Evolutionary conservation across 2,113 vertebrate genomes (phyloP), one percentile per base, ranked within the genome.

Genomic region (Potamarius usumacintae): DNA sequence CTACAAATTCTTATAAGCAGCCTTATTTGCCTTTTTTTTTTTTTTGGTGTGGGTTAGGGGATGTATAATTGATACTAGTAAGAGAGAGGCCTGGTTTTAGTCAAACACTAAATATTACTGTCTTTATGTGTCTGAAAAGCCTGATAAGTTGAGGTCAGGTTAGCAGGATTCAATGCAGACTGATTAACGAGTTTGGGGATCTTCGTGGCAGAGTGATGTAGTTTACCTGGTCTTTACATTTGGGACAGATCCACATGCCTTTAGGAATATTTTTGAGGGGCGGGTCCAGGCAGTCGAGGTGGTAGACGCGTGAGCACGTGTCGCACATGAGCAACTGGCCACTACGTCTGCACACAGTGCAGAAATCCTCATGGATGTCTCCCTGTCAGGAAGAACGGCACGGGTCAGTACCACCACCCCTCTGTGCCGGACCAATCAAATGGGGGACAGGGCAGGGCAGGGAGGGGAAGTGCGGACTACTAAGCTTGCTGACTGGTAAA

Each of bases 201-300:
- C 52, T 63, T 86, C 82, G 78, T 90, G 80, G 85, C 60, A 69
- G 62, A 87, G 74, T 88, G 86, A 88, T 90, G 82, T 85, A 79
- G 79, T 93, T 96, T 98, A 99, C 98, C 98, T 99, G 97, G 95
- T 99, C 98, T 96, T 99, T 98, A 96, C 98, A 99, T 95, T 98
- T 97, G 94, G 98, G 98, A 96, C 98, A 99, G 96, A 99, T 99
- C 98, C 98, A 99, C 98, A 99, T 99, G 97, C 98, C 98, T 97
- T 98, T 99, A 93, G 98, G 98, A 96, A 99, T 99, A 91, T 97
- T 97, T 97, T 99, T 99, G 96, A 99, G 96, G 94, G 98, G 97
- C 0, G 98, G 98, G 91, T 99, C 98, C 96, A 99, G 95, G 95
- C 98, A 99, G 95, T 99, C 97, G 95, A 99, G 96, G 92, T 99